phyloP scores from a whole-genome alignment of 2,888 invertebrate species.

The Noctua janthe region DNA sequence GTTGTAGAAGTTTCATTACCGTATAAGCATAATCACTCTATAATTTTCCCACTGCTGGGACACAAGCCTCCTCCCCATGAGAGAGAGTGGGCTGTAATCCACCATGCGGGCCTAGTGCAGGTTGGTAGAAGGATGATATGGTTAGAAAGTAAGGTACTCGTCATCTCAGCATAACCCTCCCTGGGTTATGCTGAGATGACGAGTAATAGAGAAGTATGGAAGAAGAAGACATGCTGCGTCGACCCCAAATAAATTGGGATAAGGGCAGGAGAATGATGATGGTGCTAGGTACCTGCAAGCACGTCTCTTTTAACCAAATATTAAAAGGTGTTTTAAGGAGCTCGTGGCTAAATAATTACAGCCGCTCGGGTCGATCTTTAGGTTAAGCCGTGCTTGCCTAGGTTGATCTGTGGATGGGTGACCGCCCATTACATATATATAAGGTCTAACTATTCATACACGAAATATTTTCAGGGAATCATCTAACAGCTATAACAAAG shows the following conservation, averaged over 20 bases:
- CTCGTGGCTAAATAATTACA: too few species aligned
- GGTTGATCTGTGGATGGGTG: too few species aligned
- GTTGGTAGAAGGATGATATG: background rate
- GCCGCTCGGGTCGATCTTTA: too few species aligned
- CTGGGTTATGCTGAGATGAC: background rate
- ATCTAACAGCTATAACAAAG: too few species aligned
- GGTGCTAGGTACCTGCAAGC: background rate
- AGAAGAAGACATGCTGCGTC: background rate
- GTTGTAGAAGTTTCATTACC: background rate
- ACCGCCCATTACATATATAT: too few species aligned
- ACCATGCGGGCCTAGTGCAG: background rate
- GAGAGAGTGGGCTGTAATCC: background rate
- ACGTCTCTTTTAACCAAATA: background rate
- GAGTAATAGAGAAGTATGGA: background rate
- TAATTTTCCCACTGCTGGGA: background rate
- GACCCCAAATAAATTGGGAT: background rate
- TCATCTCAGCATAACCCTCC: too few species aligned
- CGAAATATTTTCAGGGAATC: too few species aligned
- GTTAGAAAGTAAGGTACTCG: background rate
- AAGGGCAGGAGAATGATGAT: background rate
- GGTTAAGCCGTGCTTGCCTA: too few species aligned
- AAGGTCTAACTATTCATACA: too few species aligned
- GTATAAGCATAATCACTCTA: background rate
- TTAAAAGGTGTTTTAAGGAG: slow-evolving; percentile 2
- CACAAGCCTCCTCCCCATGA: background rate